phyloP scores from a whole-genome alignment of 2,113 vertebrate genomes.

The Muntiacus reevesi region DNA sequence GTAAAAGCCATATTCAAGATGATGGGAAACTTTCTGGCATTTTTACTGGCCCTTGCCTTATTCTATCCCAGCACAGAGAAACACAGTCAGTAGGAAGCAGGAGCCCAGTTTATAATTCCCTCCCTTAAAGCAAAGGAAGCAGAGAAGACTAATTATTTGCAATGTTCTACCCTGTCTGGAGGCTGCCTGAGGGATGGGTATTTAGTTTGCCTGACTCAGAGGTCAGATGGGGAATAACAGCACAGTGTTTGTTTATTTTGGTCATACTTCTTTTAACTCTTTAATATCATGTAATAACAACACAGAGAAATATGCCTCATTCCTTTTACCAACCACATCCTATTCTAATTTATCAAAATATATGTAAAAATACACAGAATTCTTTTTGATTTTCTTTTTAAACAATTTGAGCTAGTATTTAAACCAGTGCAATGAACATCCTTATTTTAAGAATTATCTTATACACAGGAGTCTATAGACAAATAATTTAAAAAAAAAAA shows the following conservation, averaged over 20 bases:
- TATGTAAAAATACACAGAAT: background rate
- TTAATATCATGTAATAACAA: background rate
- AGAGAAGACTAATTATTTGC: background rate
- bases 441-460: slow-evolving; percentile 16
- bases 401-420: background rate
- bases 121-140: background rate
- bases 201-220: background rate
- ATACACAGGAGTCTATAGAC: background rate
- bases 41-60: background rate
- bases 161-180: background rate
- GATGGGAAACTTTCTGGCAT: background rate
- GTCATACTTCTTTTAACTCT: background rate
- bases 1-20: background rate
- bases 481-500: background rate
- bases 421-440: background rate
- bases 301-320: background rate
- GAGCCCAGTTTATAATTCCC: background rate
- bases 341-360: background rate
- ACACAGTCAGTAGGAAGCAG: background rate
- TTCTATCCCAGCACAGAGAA: background rate
- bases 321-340: background rate
- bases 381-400: background rate
- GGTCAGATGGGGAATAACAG: background rate
- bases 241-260: background rate
- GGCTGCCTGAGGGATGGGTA: background rate